Conservation (phyloP, 2,888 invertebrate species). For the Carterocephalus palaemon region DNA sequence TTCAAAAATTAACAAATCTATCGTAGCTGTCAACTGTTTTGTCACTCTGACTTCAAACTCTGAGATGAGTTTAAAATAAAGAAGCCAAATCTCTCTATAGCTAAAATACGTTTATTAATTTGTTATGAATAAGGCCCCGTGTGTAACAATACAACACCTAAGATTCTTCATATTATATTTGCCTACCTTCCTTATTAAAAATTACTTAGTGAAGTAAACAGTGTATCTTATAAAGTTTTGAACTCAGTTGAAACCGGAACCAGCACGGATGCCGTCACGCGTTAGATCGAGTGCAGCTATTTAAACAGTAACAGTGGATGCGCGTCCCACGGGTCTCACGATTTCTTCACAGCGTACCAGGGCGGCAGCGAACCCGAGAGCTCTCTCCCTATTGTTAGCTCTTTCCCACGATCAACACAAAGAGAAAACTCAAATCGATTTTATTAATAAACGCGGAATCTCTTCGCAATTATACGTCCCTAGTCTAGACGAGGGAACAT, state of each 20-base stretch:
- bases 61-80: too few relatives aligned
- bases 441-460: constrained; percentile 37
- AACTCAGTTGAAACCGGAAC: constrained; percentile 22
- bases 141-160: too few relatives aligned
- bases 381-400: constrained; percentile 58
- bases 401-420: constrained; percentile 51
- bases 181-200: too few relatives aligned
- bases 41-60: too few relatives aligned
- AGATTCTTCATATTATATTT: too few relatives aligned
- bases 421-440: constrained; percentile 51
- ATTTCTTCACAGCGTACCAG: constrained; percentile 47
- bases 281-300: constrained; percentile 37
- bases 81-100: too few relatives aligned
- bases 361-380: constrained; percentile 39
- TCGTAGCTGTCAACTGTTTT: too few relatives aligned
- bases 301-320: constrained; percentile 34
- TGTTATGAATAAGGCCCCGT: too few relatives aligned
- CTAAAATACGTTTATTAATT: too few relatives aligned
- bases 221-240: constrained; percentile 10
- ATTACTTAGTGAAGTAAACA: constrained; percentile 16
- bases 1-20: too few relatives aligned
- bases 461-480: constrained; percentile 14
- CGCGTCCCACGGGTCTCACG: constrained; percentile 53
- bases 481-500: neutral
- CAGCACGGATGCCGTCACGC: constrained; percentile 35